Percentiles rank a stretch among this genome's conserved stretches.
These are phyloP conservation scores for Pagetopsis macropterus DNA, from an alignment of 2,797 vertebrate genomes.

Conservation along the genomic window DNA sequence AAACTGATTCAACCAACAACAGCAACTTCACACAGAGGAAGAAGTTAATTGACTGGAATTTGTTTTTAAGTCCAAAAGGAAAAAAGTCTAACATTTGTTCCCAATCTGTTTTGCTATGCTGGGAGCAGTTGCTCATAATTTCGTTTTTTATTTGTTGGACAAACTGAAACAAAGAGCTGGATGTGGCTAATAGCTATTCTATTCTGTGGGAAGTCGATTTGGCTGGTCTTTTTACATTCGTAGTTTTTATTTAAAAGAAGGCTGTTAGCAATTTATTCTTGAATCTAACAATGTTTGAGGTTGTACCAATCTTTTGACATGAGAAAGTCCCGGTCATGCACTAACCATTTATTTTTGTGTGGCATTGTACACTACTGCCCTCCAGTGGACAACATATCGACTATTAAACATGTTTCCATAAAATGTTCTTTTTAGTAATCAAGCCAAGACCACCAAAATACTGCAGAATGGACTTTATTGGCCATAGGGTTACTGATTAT, in stretches of 20 bases:
- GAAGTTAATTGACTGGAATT: conserved; percentile 17
- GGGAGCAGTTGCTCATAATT: neutral
- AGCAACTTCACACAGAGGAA: conserved; percentile 19
- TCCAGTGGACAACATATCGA: conserved; percentile 61
- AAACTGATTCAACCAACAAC: conserved; percentile 45
- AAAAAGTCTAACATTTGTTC: conserved; percentile 9
- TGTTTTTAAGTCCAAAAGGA: conserved; percentile 10
- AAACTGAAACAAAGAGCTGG: neutral
- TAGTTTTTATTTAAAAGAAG: neutral
- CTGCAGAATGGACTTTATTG: conserved; percentile 57
- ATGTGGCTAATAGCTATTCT: conserved; percentile 1
- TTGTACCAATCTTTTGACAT: neutral
- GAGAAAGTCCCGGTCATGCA: conserved; percentile 14
- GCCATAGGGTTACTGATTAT: conserved; percentile 66
- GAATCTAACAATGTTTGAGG: neutral
- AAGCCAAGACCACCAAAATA: conserved; percentile 40
- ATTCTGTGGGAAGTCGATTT: conserved; percentile 17
- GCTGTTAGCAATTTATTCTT: neutral
- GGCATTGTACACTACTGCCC: conserved; percentile 67
- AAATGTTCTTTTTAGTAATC: conserved; percentile 29
- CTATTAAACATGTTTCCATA: conserved; percentile 30
- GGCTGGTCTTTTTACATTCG: conserved; percentile 19
- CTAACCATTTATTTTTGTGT: conserved; percentile 2
- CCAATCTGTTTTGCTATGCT: neutral
- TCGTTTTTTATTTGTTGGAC: conserved; percentile 4